Evolutionary conservation across 2,113 vertebrate genomes (phyloP), one percentile per base, ranked within the genome.

Genomic region (Poecilia latipinna): DNA sequence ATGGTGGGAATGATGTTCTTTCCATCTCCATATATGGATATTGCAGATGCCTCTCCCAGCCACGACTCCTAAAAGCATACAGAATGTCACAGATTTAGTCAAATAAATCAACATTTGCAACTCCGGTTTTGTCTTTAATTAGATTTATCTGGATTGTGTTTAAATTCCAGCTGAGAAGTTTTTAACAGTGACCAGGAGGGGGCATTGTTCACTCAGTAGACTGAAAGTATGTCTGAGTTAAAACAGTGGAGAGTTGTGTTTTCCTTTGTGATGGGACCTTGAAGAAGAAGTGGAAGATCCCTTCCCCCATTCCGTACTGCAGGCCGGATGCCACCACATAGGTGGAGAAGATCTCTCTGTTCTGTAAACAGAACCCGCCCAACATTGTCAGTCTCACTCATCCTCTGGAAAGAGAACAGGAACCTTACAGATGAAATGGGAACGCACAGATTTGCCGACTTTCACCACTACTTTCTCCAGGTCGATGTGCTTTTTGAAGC

Each of bases 291-390:
- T 99, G 97, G 31, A 99, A 94, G 67, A 95, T 37, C n/a, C 95
- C 93, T 79, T 96, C 98, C 75, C 94, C 97, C 88, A 90, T 90
- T 90, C 98, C 98, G 51, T 99, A 99, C 61, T 95, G 96, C 74
- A 97, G 93, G 73, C 97, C 98, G 10, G 97, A 94, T 4, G 96
- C 97, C 80, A 99, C 86, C 29, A 98, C 93, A 0, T 96, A 99
- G 0, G 97, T 97, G 1, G 89, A 78, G 72, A 98, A 94, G 82
- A 90, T 86, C 3, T 24, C 12, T 78, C 88, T 96, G 24, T 92
- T 85, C 97, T 99, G 68, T 69, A 88, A 89, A 24, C 17, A 66
- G 68, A 15, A 26, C 68, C 39, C 37, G 75, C 1, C 26, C 17
- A 22, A 57, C 60, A 28, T 4, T 8, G 2, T 61, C 7, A 69